Percentiles rank a stretch among this genome's conserved stretches.
Conservation (phyloP, 2,113 vertebrate species). For the Xerus inauris region DNA sequence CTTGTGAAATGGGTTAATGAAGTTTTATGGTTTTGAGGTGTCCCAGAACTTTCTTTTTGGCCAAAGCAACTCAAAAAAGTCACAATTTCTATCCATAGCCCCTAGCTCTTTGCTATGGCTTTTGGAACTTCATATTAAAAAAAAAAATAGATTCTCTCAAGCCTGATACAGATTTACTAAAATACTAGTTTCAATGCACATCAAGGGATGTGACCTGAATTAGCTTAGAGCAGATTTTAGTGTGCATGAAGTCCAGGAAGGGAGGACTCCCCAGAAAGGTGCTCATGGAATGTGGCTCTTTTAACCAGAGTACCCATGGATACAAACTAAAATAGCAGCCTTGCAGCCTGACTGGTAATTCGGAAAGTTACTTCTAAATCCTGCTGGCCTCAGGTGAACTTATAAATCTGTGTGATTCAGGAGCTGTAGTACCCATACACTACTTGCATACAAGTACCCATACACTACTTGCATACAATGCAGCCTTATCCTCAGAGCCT, state of each 20-base stretch:
- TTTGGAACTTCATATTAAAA: neutral
- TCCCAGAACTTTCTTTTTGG: constrained; percentile 7
- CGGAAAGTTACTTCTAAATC: constrained; percentile 54
- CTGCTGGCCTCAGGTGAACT: constrained; percentile 46
- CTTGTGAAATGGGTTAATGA: neutral
- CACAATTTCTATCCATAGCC: neutral
- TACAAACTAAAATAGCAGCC: constrained; percentile 41
- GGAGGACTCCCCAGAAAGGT: neutral
- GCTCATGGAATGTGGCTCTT: neutral
- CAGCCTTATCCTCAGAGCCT: neutral
- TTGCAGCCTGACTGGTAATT: constrained; percentile 12
- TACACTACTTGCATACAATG: neutral
- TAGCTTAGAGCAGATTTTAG: neutral
- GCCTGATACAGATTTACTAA: neutral
- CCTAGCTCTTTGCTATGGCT: neutral
- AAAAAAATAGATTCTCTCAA: neutral
- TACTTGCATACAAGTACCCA: neutral
- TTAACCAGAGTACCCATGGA: neutral
- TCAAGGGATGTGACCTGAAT: neutral
- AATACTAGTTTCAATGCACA: neutral
- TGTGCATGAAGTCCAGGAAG: neutral
- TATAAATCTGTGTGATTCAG: neutral
- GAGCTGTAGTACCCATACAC: neutral
- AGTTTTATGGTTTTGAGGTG: neutral
- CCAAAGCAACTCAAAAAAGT: constrained; percentile 15